phyloP scores from a whole-genome alignment of 1,140 invertebrate species.

The Steinernema feltiae region DNA sequence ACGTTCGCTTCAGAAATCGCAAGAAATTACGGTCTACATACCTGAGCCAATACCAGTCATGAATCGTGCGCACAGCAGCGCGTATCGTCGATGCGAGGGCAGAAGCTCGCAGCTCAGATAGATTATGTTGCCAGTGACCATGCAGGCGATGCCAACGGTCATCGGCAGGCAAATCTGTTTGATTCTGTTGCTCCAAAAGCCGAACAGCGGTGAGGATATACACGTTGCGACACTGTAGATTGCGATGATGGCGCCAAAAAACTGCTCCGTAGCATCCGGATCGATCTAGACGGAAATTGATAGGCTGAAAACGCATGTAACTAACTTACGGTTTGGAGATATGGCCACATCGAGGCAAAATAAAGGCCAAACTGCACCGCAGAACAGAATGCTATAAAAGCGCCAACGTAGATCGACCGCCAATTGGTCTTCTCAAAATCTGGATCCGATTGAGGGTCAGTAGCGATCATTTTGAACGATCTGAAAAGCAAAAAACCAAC shows the following conservation, averaged over 20 bases:
- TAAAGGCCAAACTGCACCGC: slow-evolving; percentile 10
- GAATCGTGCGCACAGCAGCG: slow-evolving; percentile 26
- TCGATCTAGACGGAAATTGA: slow-evolving; percentile 58
- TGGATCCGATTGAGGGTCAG: too few relatives aligned
- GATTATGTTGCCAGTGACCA: slow-evolving; percentile 58
- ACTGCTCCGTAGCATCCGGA: slow-evolving; percentile 49
- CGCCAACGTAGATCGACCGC: slow-evolving; percentile 10
- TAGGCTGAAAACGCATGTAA: not conserved
- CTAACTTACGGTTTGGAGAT: slow-evolving; percentile 57
- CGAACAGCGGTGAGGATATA: slow-evolving; percentile 59
- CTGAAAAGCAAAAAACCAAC: too few relatives aligned
- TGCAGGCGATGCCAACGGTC: slow-evolving; percentile 56
- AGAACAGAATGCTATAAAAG: slow-evolving; percentile 1
- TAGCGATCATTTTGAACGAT: too few relatives aligned
- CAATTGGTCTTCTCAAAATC: not conserved
- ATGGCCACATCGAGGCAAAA: slow-evolving; percentile 58
- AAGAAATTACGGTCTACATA: slow-evolving; percentile 16
- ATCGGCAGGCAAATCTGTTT: slow-evolving; percentile 54
- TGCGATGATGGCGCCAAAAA: slow-evolving; percentile 60
- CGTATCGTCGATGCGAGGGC: slow-evolving; percentile 25
- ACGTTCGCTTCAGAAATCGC: slow-evolving; percentile 31
- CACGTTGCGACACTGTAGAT: slow-evolving; percentile 60
- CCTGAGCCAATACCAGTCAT: slow-evolving; percentile 33
- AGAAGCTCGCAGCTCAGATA: slow-evolving; percentile 57
- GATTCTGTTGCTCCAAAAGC: slow-evolving; percentile 57